A percentile compares a stretch with the other conserved stretches of the same genome.
Conservation (phyloP, 2,797 vertebrate species). For the Pteronotus mesoamericanus region DNA sequence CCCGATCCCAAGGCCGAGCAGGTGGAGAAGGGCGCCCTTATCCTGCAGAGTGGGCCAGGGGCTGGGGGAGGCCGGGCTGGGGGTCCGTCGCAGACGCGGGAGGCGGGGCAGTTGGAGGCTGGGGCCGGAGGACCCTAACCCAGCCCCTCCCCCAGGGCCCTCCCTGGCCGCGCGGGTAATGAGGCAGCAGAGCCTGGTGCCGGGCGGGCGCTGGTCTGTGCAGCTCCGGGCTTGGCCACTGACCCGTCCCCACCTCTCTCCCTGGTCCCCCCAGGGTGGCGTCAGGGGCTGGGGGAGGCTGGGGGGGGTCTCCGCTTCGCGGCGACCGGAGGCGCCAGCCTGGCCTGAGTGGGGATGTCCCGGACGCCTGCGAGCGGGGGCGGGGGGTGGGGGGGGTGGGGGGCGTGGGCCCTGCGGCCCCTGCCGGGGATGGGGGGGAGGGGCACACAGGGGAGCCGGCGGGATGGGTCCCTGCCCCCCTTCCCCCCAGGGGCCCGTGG, state of each 20-base stretch:
- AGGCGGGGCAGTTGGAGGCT: background rate
- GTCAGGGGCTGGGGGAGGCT: background rate
- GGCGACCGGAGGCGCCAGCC: background rate
- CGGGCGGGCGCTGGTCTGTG: background rate
- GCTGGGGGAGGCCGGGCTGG: background rate
- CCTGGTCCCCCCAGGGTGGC: background rate
- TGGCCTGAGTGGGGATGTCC: background rate
- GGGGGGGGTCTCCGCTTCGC: background rate
- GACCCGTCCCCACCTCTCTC: conserved; percentile 13
- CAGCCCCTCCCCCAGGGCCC: background rate
- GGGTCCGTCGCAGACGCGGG: background rate
- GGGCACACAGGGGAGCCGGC: rapidly evolving
- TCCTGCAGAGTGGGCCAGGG: background rate
- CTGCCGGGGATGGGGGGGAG: background rate
- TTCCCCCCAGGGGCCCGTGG: background rate
- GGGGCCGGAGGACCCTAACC: background rate
- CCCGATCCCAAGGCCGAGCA: background rate
- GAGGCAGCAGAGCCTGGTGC: background rate
- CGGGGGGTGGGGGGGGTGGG: background rate
- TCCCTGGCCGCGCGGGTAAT: background rate
- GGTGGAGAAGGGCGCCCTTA: background rate
- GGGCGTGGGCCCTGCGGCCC: no score
- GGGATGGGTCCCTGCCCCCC: background rate
- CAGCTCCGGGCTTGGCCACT: background rate
- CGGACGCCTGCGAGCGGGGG: background rate